Evolutionary conservation across 2,113 vertebrate genomes (phyloP).

Genomic region (Sclerurus mexicanus): DNA sequence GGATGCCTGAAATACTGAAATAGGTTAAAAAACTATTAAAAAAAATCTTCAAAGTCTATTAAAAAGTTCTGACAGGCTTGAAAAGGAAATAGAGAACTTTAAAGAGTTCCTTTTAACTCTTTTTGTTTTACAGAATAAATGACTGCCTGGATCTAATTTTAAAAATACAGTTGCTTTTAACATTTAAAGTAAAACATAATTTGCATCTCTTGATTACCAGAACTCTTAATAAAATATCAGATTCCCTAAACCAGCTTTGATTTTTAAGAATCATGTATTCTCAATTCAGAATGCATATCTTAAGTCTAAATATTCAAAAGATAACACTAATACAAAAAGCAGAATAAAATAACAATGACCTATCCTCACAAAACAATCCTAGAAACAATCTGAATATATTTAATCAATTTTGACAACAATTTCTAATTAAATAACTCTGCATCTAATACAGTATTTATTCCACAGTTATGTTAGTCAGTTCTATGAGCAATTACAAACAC

Average conservation of each 20-base stretch:
- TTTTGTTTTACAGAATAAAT: slow-evolving; percentile 22
- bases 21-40: neutral
- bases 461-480: neutral
- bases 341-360: neutral
- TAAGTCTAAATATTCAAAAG: neutral
- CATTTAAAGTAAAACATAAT: neutral
- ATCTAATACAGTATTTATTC: neutral
- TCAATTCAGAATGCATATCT: neutral
- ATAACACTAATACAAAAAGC: neutral
- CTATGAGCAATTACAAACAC: neutral
- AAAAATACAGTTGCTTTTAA: neutral
- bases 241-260: neutral
- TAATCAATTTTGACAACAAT: neutral
- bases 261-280: neutral
- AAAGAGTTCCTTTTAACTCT: slow-evolving; percentile 31
- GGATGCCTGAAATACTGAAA: slow-evolving; percentile 36
- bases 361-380: neutral
- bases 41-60: slow-evolving; percentile 51
- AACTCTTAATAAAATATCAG: neutral
- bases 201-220: neutral
- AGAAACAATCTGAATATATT: neutral
- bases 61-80: slow-evolving; percentile 38
- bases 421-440: neutral
- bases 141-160: slow-evolving; percentile 27
- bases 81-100: slow-evolving; percentile 45